phyloP scores from a whole-genome alignment of 2,113 vertebrate genomes.

The Anhinga anhinga region DNA sequence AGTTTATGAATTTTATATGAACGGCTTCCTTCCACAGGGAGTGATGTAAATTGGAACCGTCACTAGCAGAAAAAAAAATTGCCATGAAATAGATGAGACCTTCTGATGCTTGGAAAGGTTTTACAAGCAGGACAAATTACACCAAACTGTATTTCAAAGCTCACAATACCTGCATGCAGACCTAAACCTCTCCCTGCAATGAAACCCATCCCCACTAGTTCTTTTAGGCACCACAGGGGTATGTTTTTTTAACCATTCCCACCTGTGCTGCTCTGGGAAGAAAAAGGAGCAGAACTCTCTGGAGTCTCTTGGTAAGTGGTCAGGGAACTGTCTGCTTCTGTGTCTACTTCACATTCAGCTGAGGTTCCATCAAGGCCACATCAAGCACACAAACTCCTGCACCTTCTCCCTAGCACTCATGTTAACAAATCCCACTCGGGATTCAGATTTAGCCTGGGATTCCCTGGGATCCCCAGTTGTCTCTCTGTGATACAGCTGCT shows the following conservation, averaged over 20 bases:
- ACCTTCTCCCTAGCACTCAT: neutral
- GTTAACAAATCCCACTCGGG: neutral
- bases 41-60: neutral
- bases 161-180: neutral
- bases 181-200: neutral
- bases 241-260: neutral
- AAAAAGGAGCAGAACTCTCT: neutral
- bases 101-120: neutral
- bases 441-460: neutral
- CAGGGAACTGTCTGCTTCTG: neutral
- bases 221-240: neutral
- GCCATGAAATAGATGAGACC: neutral
- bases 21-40: neutral
- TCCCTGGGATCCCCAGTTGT: neutral
- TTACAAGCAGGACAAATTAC: neutral
- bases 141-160: neutral
- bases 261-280: neutral
- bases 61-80: neutral
- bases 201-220: neutral
- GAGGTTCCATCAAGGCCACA: neutral
- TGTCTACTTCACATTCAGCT: neutral
- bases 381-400: neutral
- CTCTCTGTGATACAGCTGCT: neutral
- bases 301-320: neutral
- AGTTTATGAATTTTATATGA: constrained; percentile 40